A percentile compares a stretch with the other conserved stretches of the same genome.
Evolutionary conservation across 2,888 invertebrate species (phyloP).

Genomic region (Neoitamus cyanurus): DNA sequence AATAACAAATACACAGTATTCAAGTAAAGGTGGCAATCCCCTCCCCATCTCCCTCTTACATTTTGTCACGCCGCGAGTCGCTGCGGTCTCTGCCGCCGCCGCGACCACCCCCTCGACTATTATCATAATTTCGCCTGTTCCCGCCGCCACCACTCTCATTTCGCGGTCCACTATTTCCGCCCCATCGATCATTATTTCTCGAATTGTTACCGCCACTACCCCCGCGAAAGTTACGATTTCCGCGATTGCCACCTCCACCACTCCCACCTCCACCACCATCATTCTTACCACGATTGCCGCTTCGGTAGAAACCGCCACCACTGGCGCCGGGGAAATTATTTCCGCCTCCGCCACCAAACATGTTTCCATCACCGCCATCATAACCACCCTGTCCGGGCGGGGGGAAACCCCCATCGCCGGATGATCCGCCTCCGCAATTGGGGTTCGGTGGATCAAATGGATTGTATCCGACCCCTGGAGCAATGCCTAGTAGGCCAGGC

Average conservation of each 20-base stretch:
- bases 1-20: background rate
- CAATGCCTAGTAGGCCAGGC: slow-evolving; percentile 72
- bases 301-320: slow-evolving; percentile 53
- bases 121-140: slow-evolving; percentile 5
- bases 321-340: slow-evolving; percentile 62
- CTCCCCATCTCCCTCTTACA: background rate
- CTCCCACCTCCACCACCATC: slow-evolving; percentile 44
- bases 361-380: slow-evolving; percentile 61
- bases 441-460: slow-evolving; percentile 65
- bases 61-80: slow-evolving; percentile 17
- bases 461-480: slow-evolving; percentile 66
- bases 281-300: slow-evolving; percentile 18
- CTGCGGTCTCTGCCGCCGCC: background rate
- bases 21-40: background rate
- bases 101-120: background rate
- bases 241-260: slow-evolving; percentile 23
- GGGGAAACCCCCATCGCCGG: slow-evolving; percentile 61
- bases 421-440: slow-evolving; percentile 59
- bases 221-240: slow-evolving; percentile 13
- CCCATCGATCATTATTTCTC: background rate
- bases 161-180: background rate
- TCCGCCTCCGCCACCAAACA: slow-evolving; percentile 62
- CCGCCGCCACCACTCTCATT: background rate
- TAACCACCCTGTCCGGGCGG: slow-evolving; percentile 61
- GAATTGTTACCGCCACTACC: slow-evolving; percentile 50